Evolutionary conservation across 1,140 invertebrate species (phyloP), one percentile per base, ranked within the genome.

Genomic region (Hyphantria cunea): DNA sequence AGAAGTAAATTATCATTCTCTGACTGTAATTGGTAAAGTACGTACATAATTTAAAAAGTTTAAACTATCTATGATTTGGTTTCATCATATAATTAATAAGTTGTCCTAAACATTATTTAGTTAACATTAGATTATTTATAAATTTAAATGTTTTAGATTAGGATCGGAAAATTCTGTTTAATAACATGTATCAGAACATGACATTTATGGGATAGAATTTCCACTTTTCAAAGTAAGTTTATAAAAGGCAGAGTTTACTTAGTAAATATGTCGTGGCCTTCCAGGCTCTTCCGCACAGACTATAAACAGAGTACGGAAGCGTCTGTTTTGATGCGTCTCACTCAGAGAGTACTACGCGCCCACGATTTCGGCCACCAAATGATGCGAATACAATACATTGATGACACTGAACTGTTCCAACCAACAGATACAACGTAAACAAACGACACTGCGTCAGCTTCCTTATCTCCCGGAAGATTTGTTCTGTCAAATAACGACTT

Each of bases 271-370:
- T 55, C 62, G 61, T 54, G 82, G 64, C 85, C 84, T 86, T 84
- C 73, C 73, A 62, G 64, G 61, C 64, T 84, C 79, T 88, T 88
- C 85, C 84, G 85, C 67, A 70, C 75, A 34, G 71, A 80, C 84
- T 86, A 86, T 84, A 86, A 83, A 78, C 76, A 74, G 82, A 74
- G 54, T 66, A 76, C 81, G 86, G 84, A 86, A 89, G 76, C 73
- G 5, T 25, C 17, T 25, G 17, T 25, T 25, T 25, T 25, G 17
- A 25, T 25, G 5, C 17, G 17, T 25, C 17, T 25, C 5, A 25
- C 17, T 25, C 17, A 25, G 17, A 25, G 55, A 49, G 42, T 39
- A 47, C 15, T 51, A 41, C 56, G 71, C 70, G 48, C 45, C 55
- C 66, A 64, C 65, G 53, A 60, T 66, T 68, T 66, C 53, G 61